These are phyloP conservation scores for Sphaerophoria taeniata DNA, from an alignment of 2,888 invertebrate species.

Conservation along the genomic window DNA sequence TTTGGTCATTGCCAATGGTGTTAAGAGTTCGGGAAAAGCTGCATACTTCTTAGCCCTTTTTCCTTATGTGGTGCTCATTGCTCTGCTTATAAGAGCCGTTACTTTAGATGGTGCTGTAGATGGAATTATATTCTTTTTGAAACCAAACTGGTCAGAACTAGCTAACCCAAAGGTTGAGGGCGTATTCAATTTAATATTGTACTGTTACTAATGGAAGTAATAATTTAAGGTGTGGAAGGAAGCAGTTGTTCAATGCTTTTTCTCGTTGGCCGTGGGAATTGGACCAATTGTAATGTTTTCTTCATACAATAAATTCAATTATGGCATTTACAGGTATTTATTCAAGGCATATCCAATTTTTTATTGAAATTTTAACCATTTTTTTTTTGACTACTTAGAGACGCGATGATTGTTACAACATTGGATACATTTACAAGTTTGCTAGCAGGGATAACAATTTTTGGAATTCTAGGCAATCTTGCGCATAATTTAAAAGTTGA, in stretches of 20 bases:
- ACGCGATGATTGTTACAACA: slow-evolving; percentile 91
- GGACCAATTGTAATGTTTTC: slow-evolving; percentile 91
- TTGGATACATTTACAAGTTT: slow-evolving; percentile 92
- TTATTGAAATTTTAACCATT: slow-evolving; percentile 13
- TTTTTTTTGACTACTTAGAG: slow-evolving; percentile 83
- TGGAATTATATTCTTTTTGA: slow-evolving; percentile 91
- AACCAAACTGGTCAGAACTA: slow-evolving; percentile 90
- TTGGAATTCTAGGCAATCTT: slow-evolving; percentile 91
- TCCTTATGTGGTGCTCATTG: slow-evolving; percentile 91
- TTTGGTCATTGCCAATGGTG: slow-evolving; percentile 88
- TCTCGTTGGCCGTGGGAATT: slow-evolving; percentile 89
- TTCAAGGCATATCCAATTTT: too few species aligned
- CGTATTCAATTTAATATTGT: too few species aligned
- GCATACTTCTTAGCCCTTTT: slow-evolving; percentile 95
- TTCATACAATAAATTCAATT: slow-evolving; percentile 89
- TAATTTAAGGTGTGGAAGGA: slow-evolving; percentile 88
- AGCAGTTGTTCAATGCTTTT: slow-evolving; percentile 91
- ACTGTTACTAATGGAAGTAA: neutral
- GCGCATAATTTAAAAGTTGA: slow-evolving; percentile 86
- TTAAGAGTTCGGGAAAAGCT: slow-evolving; percentile 91
- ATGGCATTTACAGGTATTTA: slow-evolving; percentile 87
- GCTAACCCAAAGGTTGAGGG: slow-evolving; percentile 85
- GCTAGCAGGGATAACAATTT: slow-evolving; percentile 91
- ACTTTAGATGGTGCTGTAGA: slow-evolving; percentile 88
- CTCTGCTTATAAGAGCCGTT: slow-evolving; percentile 87